Evolutionary conservation across 2,797 vertebrate genomes (phyloP), one percentile per base, ranked within the genome.

Genomic region (Aldrovandia affinis): DNA sequence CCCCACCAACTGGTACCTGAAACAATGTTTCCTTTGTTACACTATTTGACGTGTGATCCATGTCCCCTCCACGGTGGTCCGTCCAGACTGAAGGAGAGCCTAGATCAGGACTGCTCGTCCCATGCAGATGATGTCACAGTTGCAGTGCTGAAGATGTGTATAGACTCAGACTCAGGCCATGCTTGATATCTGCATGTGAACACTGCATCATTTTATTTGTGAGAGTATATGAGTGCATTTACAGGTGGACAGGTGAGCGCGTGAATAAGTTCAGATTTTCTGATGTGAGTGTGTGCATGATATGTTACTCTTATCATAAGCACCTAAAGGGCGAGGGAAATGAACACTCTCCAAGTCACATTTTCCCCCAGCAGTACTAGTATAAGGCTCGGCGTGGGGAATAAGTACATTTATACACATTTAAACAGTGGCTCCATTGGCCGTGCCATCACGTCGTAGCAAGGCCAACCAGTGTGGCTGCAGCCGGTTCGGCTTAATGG

Each of bases 371-470:
- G 73, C 39, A 47, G 25, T 77, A n/a, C 42, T 39, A 73, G 68
- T 47, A 77, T 77, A 77, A 77, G 73, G 39, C 73, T 77, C 33
- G 39, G 9, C 42, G 44, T 25, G 22, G 42, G 73, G 73, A 77
- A 33, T 39, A 73, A 70, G n/a, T 39, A 70, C 68, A 77, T 47
- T 44, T 77, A 77, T 77, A 77, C 73, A 47, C 28, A 25, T 44
- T 77, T 77, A 9, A 77, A 47, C 15, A 42, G 73, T 77, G 39
- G 73, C 39, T 77, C 73, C 42, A n/a, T 25, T 77, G 44, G 8
- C 25, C 5, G 22, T 77, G 39, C 73, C 42, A 22, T 44, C 22
- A n/a, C n/a, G 25, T 42, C 42, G 3, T 20, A n/a, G 36, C 33
- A 20, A 77, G 22, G 8, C 42, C 73, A 77, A 42, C 20, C 73